Base-by-base conservation (phyloP, 2,888 invertebrate genomes). In the Amiota communis region DNA sequence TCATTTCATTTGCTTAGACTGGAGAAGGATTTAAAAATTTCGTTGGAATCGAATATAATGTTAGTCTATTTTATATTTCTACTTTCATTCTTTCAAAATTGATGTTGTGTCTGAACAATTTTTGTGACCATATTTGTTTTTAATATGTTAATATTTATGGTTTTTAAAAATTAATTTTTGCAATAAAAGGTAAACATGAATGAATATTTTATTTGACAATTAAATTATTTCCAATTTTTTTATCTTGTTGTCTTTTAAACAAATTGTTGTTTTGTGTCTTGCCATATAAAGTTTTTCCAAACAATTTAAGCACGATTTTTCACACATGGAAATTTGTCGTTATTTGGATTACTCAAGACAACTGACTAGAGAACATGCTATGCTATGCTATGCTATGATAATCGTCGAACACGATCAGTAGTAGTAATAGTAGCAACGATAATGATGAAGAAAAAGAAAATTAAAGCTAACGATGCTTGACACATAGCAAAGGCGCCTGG, bases 71-170 rank as follows among this genome's bases (percentile, higher is more conserved):
- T 68, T 53, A 36, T 36, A 36, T 36, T 36, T 36, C 36, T 36
- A 36, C 36, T 36, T 36, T 36, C 36, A 36, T 36, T 36, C 36
- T 36, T 36, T 36, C 3, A 36, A 36, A 36, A 36, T 6, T 36
- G 36, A 36, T 36, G 2, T 36, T 36, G 36, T 68, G 57, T 82
- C 79, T 75, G 78, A 81, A 78, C 78, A 82, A n/a, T 76, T 78
- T 81, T 75, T 81, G 36, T 83, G 82, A 78, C 83, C 85, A 85
- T 84, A 85, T 85, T 85, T 84, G 81, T 77, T 15, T 59, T 36
- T 36, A 36, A 36, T 36, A 76, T 82, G 78, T 80, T 82, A 79
- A 82, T 83, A 84, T 63, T 72, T 65, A 59, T 69, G 59, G 48
- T 59, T 68, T 61, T 74, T 64, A 46, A 47, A 64, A 36, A 71